Conservation (phyloP, 1,140 invertebrate genomes). For the Dendroctonus ponderosae region DNA sequence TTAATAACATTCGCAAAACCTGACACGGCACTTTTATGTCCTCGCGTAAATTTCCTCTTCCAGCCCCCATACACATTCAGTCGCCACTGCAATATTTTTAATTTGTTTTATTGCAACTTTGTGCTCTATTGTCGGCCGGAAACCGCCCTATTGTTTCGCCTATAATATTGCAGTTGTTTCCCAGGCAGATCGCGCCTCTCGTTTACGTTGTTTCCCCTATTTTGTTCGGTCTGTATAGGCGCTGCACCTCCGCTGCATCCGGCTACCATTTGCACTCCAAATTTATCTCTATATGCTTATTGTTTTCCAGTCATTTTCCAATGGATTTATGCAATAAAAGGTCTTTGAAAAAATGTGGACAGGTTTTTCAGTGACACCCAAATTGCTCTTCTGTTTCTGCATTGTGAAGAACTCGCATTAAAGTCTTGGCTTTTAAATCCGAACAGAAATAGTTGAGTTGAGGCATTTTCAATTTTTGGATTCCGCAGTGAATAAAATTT, state of each 20-base stretch:
- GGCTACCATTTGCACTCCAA: constrained; percentile 2
- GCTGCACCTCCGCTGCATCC: constrained; percentile 7
- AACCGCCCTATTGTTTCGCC: constrained; percentile 36
- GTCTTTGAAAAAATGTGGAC: not conserved
- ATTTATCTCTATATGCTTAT: constrained; percentile 7
- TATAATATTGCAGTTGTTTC: constrained; percentile 37
- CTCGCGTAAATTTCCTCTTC: constrained; percentile 33
- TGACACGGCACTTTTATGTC: constrained; percentile 36
- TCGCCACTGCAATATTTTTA: constrained; percentile 33
- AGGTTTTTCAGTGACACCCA: too few relatives aligned
- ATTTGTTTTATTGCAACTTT: constrained; percentile 40
- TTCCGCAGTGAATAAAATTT: too few relatives aligned
- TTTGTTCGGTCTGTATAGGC: constrained; percentile 6
- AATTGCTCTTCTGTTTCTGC: too few relatives aligned
- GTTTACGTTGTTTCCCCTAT: constrained; percentile 2
- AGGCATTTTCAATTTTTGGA: too few relatives aligned
- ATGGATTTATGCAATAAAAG: constrained; percentile 9
- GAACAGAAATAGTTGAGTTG: too few relatives aligned
- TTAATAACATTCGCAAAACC: constrained; percentile 39
- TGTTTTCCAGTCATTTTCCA: constrained; percentile 1
- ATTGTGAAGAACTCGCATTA: too few relatives aligned
- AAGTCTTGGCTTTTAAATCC: too few relatives aligned
- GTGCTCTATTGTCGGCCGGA: constrained; percentile 35
- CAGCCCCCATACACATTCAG: constrained; percentile 6
- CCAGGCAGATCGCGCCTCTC: constrained; percentile 34